phyloP scores from a whole-genome alignment of 2,888 invertebrate species.

The Acrobasis repandana region DNA sequence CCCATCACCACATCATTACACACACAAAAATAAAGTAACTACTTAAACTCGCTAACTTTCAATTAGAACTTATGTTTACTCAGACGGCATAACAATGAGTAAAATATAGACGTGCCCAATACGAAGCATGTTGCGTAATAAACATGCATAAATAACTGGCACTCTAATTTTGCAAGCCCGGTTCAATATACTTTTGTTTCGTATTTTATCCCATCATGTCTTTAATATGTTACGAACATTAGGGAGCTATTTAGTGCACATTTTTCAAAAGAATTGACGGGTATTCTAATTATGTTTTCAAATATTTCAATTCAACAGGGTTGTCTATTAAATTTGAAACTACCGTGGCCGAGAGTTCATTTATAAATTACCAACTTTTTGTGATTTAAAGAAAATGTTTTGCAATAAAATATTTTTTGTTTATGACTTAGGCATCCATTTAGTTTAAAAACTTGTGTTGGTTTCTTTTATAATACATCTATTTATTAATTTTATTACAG shows the following conservation, averaged over 20 bases:
- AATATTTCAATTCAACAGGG: conserved; percentile 51
- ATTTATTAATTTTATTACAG: too few relatives aligned
- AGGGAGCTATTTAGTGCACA: conserved; percentile 33
- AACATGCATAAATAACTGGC: conserved; percentile 26
- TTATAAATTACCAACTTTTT: too few relatives aligned
- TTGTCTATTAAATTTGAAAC: conserved; percentile 35
- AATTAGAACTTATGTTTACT: neutral
- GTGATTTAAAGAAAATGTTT: too few relatives aligned
- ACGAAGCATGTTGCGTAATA: conserved; percentile 19
- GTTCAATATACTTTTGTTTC: conserved; percentile 23
- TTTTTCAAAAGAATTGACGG: conserved; percentile 49
- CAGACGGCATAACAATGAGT: conserved; percentile 12
- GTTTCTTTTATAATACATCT: too few relatives aligned
- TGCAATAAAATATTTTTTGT: too few relatives aligned
- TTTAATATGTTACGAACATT: conserved; percentile 23
- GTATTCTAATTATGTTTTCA: conserved; percentile 56
- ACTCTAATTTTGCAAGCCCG: conserved; percentile 21
- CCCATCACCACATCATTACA: too few relatives aligned
- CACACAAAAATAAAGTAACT: neutral
- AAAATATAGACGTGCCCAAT: neutral
- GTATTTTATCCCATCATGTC: conserved; percentile 8
- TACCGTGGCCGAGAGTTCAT: too few relatives aligned
- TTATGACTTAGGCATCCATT: too few relatives aligned
- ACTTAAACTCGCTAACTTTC: neutral
- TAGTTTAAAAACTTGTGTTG: too few relatives aligned